Base-by-base conservation (phyloP, 2,888 invertebrate genomes). In the Leptopilina syphax region DNA sequence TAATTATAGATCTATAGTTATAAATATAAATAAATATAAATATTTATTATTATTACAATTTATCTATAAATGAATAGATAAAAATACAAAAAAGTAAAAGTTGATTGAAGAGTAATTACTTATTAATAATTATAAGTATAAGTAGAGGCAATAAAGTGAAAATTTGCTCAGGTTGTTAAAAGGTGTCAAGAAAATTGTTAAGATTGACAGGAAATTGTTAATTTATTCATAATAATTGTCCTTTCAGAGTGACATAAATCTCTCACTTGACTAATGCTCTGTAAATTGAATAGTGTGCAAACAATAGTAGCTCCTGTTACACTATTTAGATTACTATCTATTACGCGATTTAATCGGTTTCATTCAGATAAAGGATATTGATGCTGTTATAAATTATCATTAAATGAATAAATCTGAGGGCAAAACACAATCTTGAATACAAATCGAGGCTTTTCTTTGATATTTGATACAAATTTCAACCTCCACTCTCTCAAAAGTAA, bases 231-330 rank as follows among this genome's bases (percentile, higher is more conserved):
- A 68, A 50, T 47, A 50, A 68, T 12, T 18, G 41, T 47, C 18
- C 10, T 68, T 47, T 24, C 10, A 12, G 18, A 47, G 47, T 5
- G 12, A 8, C 18, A 68, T 68, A 68, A 68, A 68, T 68, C 68
- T 68, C 68, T 68, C 50, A 24, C 12, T 12, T 68, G 24, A 47
- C 12, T 68, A 68, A 68, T 68, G 68, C 47, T 68, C 68, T 24
- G 47, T 12, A 68, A 68, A 47, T 68, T 50, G n/a, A 47, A 47
- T 47, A 47, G 47, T 47, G 47, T 5, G 50, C 47, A 47, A n/a
- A 68, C 68, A 68, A 68, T 68, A 68, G 68, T 24, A 24, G 50
- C 68, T 68, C 47, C 24, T 68, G 50, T 68, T 68, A 50, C 50
- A 68, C 68, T 68, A 68, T 50, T 24, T 24, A 68, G 50, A 68